Conservation (phyloP, 2,113 vertebrate genomes). For the Pteruthius melanotis region DNA sequence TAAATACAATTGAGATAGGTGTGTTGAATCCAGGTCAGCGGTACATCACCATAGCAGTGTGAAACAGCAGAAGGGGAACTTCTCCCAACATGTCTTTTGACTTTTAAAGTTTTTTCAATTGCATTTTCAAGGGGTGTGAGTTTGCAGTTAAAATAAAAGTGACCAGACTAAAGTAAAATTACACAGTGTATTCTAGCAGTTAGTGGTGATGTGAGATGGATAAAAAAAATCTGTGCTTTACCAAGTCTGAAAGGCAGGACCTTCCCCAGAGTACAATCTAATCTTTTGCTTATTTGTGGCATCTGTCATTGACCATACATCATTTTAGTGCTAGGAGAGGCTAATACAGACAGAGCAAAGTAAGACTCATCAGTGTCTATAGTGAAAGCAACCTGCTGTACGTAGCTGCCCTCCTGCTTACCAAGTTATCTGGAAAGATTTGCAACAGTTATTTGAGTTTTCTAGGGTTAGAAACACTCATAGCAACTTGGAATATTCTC, state of each 20-base stretch:
- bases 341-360: not conserved
- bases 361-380: not conserved
- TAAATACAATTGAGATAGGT: not conserved
- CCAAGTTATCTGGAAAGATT: not conserved
- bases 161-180: not conserved
- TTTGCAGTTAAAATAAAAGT: not conserved
- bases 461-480: not conserved
- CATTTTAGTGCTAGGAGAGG: not conserved
- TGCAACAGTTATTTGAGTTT: not conserved
- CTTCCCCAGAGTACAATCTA: not conserved
- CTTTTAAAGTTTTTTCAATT: not conserved
- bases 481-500: not conserved
- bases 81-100: accelerated
- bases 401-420: not conserved
- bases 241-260: not conserved
- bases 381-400: not conserved
- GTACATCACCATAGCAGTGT: not conserved
- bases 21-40: not conserved
- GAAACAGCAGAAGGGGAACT: not conserved
- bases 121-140: not conserved
- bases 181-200: not conserved
- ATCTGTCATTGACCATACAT: not conserved
- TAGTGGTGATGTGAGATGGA: accelerated
- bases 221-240: not conserved
- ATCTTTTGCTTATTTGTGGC: not conserved